Evolutionary conservation across 1,140 invertebrate species (phyloP).

Genomic region (Calycopis cecrops): DNA sequence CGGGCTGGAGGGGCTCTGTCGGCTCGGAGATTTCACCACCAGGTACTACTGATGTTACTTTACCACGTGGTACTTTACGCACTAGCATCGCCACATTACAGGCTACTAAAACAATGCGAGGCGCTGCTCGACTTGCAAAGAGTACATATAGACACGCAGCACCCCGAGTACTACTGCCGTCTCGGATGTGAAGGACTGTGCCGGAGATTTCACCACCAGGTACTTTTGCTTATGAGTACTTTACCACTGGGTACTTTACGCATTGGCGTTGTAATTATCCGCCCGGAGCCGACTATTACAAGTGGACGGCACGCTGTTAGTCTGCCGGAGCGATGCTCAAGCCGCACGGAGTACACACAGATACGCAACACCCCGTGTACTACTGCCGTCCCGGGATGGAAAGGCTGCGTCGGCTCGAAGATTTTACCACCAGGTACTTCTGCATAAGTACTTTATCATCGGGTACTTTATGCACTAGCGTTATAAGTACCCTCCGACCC

Average conservation of each 20-base stretch:
- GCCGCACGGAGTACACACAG: slow-evolving; percentile 82
- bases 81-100: slow-evolving; percentile 82
- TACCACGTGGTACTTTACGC: slow-evolving; percentile 85
- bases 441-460: no score
- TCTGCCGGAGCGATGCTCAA: slow-evolving; percentile 88
- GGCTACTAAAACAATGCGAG: slow-evolving; percentile 72
- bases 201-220: slow-evolving; percentile 78
- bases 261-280: slow-evolving; percentile 40
- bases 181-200: slow-evolving; percentile 76
- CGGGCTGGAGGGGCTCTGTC: slow-evolving; percentile 76
- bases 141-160: slow-evolving; percentile 75
- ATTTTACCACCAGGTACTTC: slow-evolving; percentile 73
- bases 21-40: slow-evolving; percentile 80
- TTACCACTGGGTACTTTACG: no score
- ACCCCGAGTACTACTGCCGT: slow-evolving; percentile 75
- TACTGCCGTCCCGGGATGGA: slow-evolving; percentile 74
- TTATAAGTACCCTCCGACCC: slow-evolving; percentile 37
- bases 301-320: slow-evolving; percentile 90
- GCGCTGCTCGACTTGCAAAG: slow-evolving; percentile 87
- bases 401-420: slow-evolving; percentile 80
- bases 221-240: no score
- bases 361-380: slow-evolving; percentile 67
- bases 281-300: slow-evolving; percentile 87
- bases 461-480: no score
- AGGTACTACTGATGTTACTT: slow-evolving; percentile 83